A percentile compares a stretch with the other conserved stretches of the same genome.
phyloP scores from a whole-genome alignment of 2,113 vertebrate species.

The Alethe diademata region DNA sequence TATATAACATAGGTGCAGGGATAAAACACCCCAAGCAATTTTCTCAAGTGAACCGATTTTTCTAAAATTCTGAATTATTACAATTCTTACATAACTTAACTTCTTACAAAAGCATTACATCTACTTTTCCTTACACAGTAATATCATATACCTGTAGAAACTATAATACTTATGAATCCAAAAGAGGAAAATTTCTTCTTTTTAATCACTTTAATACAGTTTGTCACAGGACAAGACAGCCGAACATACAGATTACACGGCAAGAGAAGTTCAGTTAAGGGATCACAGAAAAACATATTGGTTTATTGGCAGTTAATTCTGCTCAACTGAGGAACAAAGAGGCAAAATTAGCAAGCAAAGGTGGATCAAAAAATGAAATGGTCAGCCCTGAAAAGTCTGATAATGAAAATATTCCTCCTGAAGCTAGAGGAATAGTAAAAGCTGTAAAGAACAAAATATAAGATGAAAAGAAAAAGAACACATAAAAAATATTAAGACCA shows the following conservation, averaged over 20 bases:
- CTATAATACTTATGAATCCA: neutral
- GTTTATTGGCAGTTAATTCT: neutral
- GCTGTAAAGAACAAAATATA: neutral
- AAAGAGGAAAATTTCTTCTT: neutral
- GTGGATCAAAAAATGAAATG: neutral
- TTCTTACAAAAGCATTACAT: neutral
- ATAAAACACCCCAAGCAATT: neutral
- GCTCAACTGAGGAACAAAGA: neutral
- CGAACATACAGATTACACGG: fast-evolving
- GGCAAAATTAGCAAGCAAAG: neutral
- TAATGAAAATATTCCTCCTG: neutral
- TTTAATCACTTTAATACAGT: neutral
- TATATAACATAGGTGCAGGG: neutral
- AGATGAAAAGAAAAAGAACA: neutral
- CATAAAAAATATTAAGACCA: neutral
- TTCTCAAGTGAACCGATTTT: neutral
- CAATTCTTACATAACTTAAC: neutral
- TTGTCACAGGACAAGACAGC: neutral
- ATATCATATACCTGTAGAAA: neutral
- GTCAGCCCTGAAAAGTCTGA: neutral
- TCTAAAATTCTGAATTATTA: neutral
- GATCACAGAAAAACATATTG: neutral
- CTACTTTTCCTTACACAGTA: neutral
- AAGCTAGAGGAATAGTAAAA: neutral
- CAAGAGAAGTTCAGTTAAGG: neutral